Evolutionary conservation across 2,113 vertebrate species (phyloP).

Genomic region (Mugil cephalus): DNA sequence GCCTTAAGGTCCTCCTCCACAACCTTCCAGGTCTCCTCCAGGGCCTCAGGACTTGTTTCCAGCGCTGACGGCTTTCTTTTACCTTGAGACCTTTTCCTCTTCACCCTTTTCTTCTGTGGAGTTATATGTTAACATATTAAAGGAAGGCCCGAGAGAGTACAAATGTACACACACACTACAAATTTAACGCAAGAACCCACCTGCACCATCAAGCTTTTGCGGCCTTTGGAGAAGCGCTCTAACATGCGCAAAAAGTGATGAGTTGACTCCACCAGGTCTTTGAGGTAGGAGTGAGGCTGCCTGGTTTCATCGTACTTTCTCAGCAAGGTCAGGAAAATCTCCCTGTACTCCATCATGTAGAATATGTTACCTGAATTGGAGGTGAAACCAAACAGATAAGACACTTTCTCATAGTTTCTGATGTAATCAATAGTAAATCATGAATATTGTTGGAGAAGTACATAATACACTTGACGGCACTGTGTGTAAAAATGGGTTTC

Average conservation of each 20-base stretch:
- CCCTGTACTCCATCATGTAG: constrained; percentile 97
- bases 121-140: background rate
- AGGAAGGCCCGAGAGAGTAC: rapidly evolving
- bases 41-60: constrained; percentile 67
- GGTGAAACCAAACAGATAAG: constrained; percentile 6
- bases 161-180: background rate
- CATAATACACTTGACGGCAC: no score
- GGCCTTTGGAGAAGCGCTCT: constrained; percentile 91
- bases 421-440: background rate
- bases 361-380: constrained; percentile 92
- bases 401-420: background rate
- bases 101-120: constrained; percentile 86
- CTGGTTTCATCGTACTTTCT: constrained; percentile 92
- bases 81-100: constrained; percentile 77
- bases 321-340: constrained; percentile 93
- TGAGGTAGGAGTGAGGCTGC: constrained; percentile 91
- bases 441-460: background rate
- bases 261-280: constrained; percentile 93
- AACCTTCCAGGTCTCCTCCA: constrained; percentile 87
- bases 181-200: constrained; percentile 70
- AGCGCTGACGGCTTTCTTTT: constrained; percentile 35
- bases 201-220: constrained; percentile 90
- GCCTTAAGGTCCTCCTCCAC: constrained; percentile 86
- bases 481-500: background rate
- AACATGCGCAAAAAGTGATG: constrained; percentile 96